Base-by-base conservation (phyloP, 2,797 vertebrate species). In the Lithobates pipiens region DNA sequence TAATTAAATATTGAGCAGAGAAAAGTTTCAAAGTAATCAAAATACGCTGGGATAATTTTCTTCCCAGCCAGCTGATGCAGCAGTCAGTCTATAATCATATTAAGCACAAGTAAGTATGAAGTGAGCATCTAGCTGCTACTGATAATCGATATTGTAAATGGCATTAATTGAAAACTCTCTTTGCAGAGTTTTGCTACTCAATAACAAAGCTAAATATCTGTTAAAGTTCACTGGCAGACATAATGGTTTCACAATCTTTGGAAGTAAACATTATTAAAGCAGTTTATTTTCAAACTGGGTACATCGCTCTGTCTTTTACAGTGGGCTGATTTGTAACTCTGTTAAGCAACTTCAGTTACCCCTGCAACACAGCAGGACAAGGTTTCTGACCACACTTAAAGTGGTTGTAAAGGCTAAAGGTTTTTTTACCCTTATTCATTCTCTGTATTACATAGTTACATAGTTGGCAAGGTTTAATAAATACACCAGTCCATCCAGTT, bases 1-100 rank as follows among this genome's bases (percentile, higher is more conserved):
- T 82, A 82, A 86, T 82, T 77, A 86, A 76, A 82, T 82, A 69
- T 34, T 29, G 71, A 83, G 80, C 65, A 29, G n/a, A 42, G 27
- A 36, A 82, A 82, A 82, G 39, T 76, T 80, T 74, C 77, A 80
- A 76, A 76, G 72, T 68, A 85, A 76, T 70, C 42, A 80, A 54
- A 80, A 80, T 68, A 39, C 36, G 42, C 39, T 75, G n/a, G 21
- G 50, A 77, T 71, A 72, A 16, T 29, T 72, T 81, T 69, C 57
- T 81, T 68, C 16, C 61, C 25, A 68, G 6, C 50, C 70, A 77
- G n/a, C 73, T 57, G 71, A 18, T 63, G 46, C 68, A 44, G 32
- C 77, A 23, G 42, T n/a, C 34, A 70, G 71, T 73, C 25, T 50
- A 78, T 73, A 79, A 39, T 85, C 39, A 34, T 67, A 70, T 65